These are phyloP conservation scores for Diachasma alloeum DNA, from an alignment of 1,140 invertebrate species.

Conservation along the genomic window DNA sequence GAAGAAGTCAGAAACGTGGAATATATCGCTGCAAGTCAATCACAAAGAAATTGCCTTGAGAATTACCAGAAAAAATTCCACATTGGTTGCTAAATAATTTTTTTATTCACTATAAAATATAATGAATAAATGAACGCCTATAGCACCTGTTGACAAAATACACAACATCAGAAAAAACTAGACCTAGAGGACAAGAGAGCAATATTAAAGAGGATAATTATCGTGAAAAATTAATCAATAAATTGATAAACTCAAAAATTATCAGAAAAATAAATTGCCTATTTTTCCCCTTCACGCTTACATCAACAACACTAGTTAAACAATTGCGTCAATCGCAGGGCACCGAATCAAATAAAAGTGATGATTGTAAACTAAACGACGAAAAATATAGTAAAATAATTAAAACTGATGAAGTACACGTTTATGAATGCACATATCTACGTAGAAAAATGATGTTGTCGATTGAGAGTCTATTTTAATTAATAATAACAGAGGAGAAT, in stretches of 20 bases:
- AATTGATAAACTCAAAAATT: not conserved
- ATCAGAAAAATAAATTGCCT: not conserved
- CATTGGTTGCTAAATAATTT: not conserved
- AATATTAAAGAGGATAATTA: not conserved
- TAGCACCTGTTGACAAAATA: not conserved
- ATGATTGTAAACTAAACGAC: not conserved
- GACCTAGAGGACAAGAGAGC: not conserved
- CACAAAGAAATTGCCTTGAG: not conserved
- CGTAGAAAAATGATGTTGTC: slow-evolving; percentile 40
- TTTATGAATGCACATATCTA: slow-evolving; percentile 45
- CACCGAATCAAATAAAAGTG: slow-evolving; percentile 17
- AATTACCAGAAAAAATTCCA: not conserved
- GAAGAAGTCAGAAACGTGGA: not conserved
- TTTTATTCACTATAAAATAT: not conserved
- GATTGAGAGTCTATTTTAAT: slow-evolving; percentile 54
- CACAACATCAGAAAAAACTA: not conserved
- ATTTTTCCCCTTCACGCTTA: not conserved
- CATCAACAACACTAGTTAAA: slow-evolving; percentile 12
- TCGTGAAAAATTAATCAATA: not conserved
- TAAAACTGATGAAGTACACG: slow-evolving; percentile 32
- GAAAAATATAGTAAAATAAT: not conserved
- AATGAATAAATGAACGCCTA: not conserved
- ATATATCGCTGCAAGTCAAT: slow-evolving; percentile 6
- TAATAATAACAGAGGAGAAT: slow-evolving; percentile 16
- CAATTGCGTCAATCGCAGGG: slow-evolving; percentile 2